Base-by-base conservation (phyloP, 1,140 invertebrate genomes). In the Lethrus apterus region DNA sequence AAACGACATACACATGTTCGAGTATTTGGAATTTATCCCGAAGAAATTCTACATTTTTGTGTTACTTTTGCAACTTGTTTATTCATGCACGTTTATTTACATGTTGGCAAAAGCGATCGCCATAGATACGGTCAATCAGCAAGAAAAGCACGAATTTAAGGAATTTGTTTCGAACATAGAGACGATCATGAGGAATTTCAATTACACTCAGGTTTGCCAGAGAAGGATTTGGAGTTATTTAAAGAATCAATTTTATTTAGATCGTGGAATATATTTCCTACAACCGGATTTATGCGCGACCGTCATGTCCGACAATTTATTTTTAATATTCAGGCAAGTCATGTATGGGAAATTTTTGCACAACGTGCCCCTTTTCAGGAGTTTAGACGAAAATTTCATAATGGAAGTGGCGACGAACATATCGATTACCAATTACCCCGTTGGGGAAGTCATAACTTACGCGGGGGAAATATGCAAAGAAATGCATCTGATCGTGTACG, bases 381-480 rank as follows among this genome's bases (percentile, higher is more conserved):
- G 9, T 2, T 14, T 23, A 2, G 4, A 11, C 7, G 17, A 36
- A 11, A 15, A 23, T 1, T 13, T 36, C 9, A 5, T 36, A 11
- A 36, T 19, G 33, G 1, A 23, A 4, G 7, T 46, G 15, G 20
- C 33, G 5, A 3, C n/a, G 13, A 35, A n/a, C 8, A 11, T 2
- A 3, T 18, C 13, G 4, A 29, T 29, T 17, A 9, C 8, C 3
- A 29, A 18, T 2, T 42, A 29, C 17, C 29, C 15, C 4, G 2
- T 35, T 1, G 35, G 35, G 2, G 29, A 48, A 23, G 24, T 42
- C 5, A 41, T 48, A n/a, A 32, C 19, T 2, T 48, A 42, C 26
- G 29, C 35, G 3, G 56, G 54, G 3, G 45, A 50, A 30, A 36
- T 48, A 8, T 43, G 26, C 20, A 41, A 48, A 13, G 35, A 48